Evolutionary conservation across 2,113 vertebrate species (phyloP).

Genomic region (Labrus mixtus): DNA sequence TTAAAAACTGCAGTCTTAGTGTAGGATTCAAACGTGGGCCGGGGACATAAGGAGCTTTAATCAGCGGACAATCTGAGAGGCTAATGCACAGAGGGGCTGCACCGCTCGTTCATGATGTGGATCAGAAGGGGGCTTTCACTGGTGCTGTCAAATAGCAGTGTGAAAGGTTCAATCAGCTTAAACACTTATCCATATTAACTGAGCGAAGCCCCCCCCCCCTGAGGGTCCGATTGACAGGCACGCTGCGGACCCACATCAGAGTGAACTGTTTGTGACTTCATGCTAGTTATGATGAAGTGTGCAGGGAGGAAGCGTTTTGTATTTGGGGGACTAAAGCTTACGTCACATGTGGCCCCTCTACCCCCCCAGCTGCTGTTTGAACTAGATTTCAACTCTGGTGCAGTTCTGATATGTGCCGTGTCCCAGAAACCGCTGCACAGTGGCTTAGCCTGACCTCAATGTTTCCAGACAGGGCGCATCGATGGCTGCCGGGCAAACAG

Average conservation of each 20-base stretch:
- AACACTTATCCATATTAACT: conserved; percentile 43
- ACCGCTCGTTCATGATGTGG: conserved; percentile 35
- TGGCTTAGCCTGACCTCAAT: conserved; percentile 75
- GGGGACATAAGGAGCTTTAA: conserved; percentile 58
- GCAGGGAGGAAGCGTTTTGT: background rate
- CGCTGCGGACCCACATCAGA: conserved; percentile 1
- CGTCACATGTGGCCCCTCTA: conserved; percentile 19
- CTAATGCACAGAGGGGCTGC: conserved; percentile 37
- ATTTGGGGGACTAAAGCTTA: conserved; percentile 47
- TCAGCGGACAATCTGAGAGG: conserved; percentile 43
- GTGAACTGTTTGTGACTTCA: conserved; percentile 8
- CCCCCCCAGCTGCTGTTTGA: conserved; percentile 69
- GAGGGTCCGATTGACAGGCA: conserved; percentile 18
- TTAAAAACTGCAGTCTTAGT: conserved; percentile 49
- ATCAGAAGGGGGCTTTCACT: conserved; percentile 36
- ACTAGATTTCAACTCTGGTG: conserved; percentile 66
- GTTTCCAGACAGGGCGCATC: conserved; percentile 73
- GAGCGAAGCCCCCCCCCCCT: background rate
- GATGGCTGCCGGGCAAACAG: conserved; percentile 69
- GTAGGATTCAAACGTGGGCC: conserved; percentile 46
- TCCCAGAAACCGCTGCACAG: conserved; percentile 69
- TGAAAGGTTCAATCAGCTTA: conserved; percentile 38
- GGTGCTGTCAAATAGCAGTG: conserved; percentile 46
- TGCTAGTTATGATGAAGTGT: conserved; percentile 8
- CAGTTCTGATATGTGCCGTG: conserved; percentile 69